Percentiles rank a stretch among this genome's conserved stretches.
Evolutionary conservation across 2,888 invertebrate species (phyloP).

Genomic region (Malthinus flaveolus): DNA sequence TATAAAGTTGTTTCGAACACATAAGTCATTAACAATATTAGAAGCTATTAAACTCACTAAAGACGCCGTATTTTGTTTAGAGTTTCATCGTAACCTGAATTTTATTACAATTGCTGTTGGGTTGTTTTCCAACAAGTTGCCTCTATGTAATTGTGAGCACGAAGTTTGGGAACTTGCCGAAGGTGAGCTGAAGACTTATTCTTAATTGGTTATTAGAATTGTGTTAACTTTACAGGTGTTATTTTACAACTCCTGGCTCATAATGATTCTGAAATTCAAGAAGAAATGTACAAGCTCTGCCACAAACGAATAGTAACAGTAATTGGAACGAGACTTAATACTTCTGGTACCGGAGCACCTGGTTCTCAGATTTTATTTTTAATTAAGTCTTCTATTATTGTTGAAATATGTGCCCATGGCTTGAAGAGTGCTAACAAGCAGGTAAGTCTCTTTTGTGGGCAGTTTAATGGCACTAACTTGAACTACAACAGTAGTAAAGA

Average conservation of each 20-base stretch:
- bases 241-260: conserved; percentile 62
- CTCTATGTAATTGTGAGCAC: conserved; percentile 23
- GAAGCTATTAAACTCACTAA: conserved; percentile 57
- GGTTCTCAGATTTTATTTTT: conserved; percentile 61
- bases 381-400: conserved; percentile 61
- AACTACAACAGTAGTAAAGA: too few species aligned
- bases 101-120: conserved; percentile 54
- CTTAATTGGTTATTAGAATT: background rate
- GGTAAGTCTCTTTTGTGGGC: conserved; percentile 39
- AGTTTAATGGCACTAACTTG: too few species aligned
- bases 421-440: conserved; percentile 54
- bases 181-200: conserved; percentile 1
- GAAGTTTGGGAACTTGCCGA: conserved; percentile 13
- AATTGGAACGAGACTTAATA: conserved; percentile 58
- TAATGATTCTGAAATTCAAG: conserved; percentile 58
- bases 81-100: conserved; percentile 62
- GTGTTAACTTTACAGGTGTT: conserved; percentile 4
- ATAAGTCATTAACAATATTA: conserved; percentile 40
- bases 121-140: conserved; percentile 43
- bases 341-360: conserved; percentile 41
- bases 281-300: conserved; percentile 60
- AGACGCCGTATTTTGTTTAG: conserved; percentile 60
- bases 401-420: conserved; percentile 68
- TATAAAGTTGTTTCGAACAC: conserved; percentile 53
- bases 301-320: conserved; percentile 59